phyloP scores from a whole-genome alignment of 2,113 vertebrate genomes.

The Daubentonia madagascariensis region DNA sequence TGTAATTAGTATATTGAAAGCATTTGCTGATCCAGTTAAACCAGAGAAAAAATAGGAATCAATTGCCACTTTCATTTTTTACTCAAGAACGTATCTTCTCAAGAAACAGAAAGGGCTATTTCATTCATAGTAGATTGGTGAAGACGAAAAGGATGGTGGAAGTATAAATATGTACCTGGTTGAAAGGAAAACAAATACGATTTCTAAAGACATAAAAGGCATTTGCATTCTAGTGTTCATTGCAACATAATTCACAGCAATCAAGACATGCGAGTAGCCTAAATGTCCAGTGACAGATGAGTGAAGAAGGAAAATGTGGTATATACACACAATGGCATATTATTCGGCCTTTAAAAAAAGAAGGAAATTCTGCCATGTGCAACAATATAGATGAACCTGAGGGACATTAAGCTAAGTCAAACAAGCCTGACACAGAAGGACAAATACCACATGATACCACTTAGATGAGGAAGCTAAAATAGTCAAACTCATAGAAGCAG shows the following conservation, averaged over 20 bases:
- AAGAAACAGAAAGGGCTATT: not conserved
- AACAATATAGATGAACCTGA: not conserved
- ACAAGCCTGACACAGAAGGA: not conserved
- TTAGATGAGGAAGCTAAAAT: not conserved
- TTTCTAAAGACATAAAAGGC: not conserved
- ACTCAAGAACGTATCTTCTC: not conserved
- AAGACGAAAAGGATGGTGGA: not conserved
- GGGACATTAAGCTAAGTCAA: not conserved
- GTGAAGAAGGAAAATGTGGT: not conserved
- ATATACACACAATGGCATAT: not conserved
- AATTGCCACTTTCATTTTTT: conserved; percentile 5
- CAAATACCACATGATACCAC: not conserved
- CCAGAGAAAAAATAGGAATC: not conserved
- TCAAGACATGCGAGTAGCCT: not conserved
- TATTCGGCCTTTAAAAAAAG: not conserved
- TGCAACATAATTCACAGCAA: not conserved
- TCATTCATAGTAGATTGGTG: not conserved
- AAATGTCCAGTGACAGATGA: not conserved
- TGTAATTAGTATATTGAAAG: not conserved
- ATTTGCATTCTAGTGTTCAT: not conserved
- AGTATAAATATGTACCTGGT: not conserved
- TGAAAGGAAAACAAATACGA: not conserved
- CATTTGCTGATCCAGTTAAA: not conserved
- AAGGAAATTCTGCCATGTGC: not conserved
- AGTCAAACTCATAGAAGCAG: not conserved